Conservation (phyloP, 2,888 invertebrate species). For the Oscheius onirici region DNA sequence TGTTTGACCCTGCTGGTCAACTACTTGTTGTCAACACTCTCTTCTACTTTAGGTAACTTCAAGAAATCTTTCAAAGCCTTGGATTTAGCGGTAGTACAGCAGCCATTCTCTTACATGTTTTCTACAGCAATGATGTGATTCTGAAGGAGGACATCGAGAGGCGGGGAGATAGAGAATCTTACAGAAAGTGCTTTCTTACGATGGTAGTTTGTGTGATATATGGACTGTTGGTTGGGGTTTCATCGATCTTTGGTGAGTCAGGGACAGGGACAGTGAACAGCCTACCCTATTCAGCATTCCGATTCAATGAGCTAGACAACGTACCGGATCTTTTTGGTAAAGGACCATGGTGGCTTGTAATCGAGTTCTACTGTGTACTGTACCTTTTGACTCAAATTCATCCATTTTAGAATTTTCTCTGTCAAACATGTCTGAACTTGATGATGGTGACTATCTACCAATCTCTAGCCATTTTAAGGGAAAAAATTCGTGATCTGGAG, state of each 20-base stretch:
- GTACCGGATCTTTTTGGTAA: background rate
- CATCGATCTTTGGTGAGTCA: too few relatives aligned
- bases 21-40: background rate
- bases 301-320: background rate
- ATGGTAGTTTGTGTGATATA: background rate
- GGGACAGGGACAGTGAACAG: too few relatives aligned
- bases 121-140: background rate
- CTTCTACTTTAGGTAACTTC: background rate
- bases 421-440: slow-evolving; percentile 5
- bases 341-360: background rate
- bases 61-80: too few relatives aligned
- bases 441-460: background rate
- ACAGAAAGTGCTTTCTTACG: background rate
- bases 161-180: background rate
- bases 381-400: background rate
- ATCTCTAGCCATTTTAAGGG: background rate
- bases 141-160: too few relatives aligned
- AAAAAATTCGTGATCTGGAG: background rate
- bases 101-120: slow-evolving; percentile 1
- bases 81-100: background rate
- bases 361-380: background rate
- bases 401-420: slow-evolving; percentile 8
- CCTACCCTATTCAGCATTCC: background rate
- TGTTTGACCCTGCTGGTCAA: slow-evolving; percentile 3
- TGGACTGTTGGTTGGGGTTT: background rate